Base-by-base conservation (phyloP, 2,888 invertebrate genomes). In the Micoletzkya japonica region DNA sequence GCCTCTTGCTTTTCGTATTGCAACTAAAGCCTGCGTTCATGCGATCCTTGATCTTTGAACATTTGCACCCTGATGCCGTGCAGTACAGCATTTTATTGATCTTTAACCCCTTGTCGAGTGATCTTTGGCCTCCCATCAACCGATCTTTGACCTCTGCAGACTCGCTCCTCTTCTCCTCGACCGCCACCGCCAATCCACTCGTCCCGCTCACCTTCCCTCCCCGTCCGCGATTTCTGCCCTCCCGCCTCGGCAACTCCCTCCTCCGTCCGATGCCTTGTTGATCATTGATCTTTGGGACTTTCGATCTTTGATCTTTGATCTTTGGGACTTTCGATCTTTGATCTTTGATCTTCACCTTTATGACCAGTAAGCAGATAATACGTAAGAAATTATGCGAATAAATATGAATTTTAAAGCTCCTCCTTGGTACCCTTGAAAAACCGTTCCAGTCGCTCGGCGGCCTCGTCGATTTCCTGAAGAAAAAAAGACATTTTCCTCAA, bases 401-500 rank as follows among this genome's bases (percentile, higher is more conserved):
- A 14, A 57, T 14, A 4, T 10, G 10, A 7, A 26, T 30, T 28
- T 32, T 32, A 57, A 14, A 57, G 24, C 14, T 64, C 64, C 26
- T 64, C 64, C 52, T 64, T 64, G 24, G 28, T 34, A 24, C 26
- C 52, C 10, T 34, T 58, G 1, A 74, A 73, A 39, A 70, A 71
- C 2, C 70, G 61, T 67, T 79, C 77, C 52, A 78, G 70, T n/a
- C 39, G 44, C 1, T 76, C 76, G 6, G 74, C 73, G 1, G 78
- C 76, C 52, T 76, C 72, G 37, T 76, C 77, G 44, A 68, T 73
- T 69, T 77, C 77, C 75, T 77, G 24, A 2, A 39, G 49, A 30
- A 58, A n/a, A 70, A 24, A 37, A 34, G 32, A 49, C n/a, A 24
- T 34, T 37, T 61, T 59, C 34, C 30, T 14, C 2, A 44, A 49